phyloP scores from a whole-genome alignment of 2,113 vertebrate species.

The Gambusia affinis region DNA sequence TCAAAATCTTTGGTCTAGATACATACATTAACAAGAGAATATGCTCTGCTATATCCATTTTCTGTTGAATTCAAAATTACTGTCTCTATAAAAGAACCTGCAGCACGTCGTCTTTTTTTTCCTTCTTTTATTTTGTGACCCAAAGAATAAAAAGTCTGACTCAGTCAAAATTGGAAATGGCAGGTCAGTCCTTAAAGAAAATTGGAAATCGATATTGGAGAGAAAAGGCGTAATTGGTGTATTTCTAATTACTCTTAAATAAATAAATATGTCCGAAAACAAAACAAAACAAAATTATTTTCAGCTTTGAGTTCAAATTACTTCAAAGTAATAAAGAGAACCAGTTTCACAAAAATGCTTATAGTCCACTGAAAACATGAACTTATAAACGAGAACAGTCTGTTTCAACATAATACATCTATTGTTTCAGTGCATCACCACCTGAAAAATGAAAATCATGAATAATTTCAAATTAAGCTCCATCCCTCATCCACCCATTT shows the following conservation, averaged over 20 bases:
- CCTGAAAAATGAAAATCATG: conserved; percentile 30
- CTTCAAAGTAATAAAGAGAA: background rate
- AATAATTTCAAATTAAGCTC: conserved; percentile 51
- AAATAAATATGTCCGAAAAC: background rate
- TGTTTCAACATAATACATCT: background rate
- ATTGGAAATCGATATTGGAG: background rate
- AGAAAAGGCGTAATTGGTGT: background rate
- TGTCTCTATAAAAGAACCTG: background rate
- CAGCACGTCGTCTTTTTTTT: background rate
- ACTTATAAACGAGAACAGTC: background rate
- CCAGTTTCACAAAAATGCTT: background rate
- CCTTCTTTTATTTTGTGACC: background rate
- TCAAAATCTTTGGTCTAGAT: background rate
- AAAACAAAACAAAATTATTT: background rate
- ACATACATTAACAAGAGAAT: background rate
- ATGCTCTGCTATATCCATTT: background rate
- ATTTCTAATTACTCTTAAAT: background rate
- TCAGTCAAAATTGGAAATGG: background rate
- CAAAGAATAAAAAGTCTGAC: background rate
- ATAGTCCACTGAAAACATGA: background rate
- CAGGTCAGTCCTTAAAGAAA: background rate
- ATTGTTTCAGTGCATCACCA: conserved; percentile 33
- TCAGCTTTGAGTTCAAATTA: background rate
- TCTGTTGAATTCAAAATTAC: background rate
- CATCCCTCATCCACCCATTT: conserved; percentile 44